phyloP scores from a whole-genome alignment of 2,888 invertebrate species.

The Drepanosiphum platanoidis region DNA sequence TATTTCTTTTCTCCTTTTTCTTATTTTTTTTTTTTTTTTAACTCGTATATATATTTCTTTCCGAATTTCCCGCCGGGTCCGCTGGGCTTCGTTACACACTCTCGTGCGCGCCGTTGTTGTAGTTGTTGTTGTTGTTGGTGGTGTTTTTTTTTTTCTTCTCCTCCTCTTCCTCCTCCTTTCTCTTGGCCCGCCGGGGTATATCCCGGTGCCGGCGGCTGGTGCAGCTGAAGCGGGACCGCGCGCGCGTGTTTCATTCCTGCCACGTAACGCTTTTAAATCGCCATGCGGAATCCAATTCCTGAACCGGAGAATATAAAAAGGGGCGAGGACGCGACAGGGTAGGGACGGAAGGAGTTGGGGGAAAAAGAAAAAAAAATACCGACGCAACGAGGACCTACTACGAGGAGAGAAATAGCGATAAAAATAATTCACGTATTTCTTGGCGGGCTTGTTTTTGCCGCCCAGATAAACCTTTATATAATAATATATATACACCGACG shows the following conservation, averaged over 20 bases:
- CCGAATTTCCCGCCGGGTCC: slow-evolving; percentile 56
- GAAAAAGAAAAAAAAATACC: slow-evolving; percentile 6
- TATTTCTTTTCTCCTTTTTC: slow-evolving; percentile 64
- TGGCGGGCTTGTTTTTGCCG: slow-evolving; percentile 56
- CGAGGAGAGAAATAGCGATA: slow-evolving; percentile 54
- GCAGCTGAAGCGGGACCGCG: neutral
- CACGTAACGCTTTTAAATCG: slow-evolving; percentile 62
- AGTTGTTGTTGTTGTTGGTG: slow-evolving; percentile 64
- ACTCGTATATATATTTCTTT: slow-evolving; percentile 52
- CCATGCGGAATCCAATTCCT: slow-evolving; percentile 57
- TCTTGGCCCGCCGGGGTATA: slow-evolving; percentile 64
- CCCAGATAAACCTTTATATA: slow-evolving; percentile 46
- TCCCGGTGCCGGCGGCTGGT: neutral
- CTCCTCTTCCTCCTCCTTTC: slow-evolving; percentile 67
- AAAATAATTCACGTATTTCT: slow-evolving; percentile 62
- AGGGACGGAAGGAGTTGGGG: too few species aligned
- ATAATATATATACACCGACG: neutral
- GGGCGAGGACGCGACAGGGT: neutral
- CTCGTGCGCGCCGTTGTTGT: neutral
- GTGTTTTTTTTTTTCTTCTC: slow-evolving; percentile 67
- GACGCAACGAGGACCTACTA: slow-evolving; percentile 30
- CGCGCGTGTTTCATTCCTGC: slow-evolving; percentile 55
- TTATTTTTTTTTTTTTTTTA: slow-evolving; percentile 62
- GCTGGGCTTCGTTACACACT: slow-evolving; percentile 39
- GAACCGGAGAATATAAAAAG: slow-evolving; percentile 49